Evolutionary conservation across 1,140 invertebrate species (phyloP).

Genomic region (Anastatus disparis): DNA sequence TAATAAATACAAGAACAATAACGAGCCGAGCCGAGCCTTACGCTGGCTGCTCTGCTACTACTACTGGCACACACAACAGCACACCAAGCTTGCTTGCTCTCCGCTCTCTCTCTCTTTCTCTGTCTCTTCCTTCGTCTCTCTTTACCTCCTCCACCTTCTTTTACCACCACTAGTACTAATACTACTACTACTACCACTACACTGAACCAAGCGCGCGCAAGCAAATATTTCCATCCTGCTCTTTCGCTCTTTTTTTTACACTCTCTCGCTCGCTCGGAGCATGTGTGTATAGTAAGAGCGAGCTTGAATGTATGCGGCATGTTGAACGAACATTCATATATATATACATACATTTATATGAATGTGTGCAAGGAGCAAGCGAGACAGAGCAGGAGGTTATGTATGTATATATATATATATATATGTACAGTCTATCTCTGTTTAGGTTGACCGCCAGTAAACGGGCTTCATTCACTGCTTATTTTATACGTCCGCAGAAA

Average conservation of each 20-base stretch:
- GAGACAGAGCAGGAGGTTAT: neutral
- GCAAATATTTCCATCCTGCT: slow-evolving; percentile 1
- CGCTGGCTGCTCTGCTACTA: slow-evolving; percentile 41
- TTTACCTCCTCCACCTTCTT: neutral
- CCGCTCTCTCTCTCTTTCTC: neutral
- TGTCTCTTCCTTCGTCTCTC: neutral
- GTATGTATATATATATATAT: too few relatives aligned
- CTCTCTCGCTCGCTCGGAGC: too few relatives aligned
- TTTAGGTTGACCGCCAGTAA: slow-evolving; percentile 38
- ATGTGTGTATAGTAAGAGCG: too few relatives aligned
- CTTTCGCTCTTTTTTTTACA: too few relatives aligned
- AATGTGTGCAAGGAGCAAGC: neutral
- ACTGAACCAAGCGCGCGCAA: neutral
- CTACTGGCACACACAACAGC: too few relatives aligned
- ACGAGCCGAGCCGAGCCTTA: slow-evolving; percentile 43
- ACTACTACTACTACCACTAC: neutral
- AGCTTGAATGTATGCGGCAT: too few relatives aligned
- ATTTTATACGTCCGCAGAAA: slow-evolving; percentile 41
- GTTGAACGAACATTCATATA: neutral
- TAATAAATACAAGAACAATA: too few relatives aligned
- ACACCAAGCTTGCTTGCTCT: neutral
- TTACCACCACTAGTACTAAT: neutral
- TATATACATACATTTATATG: neutral
- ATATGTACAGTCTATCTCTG: slow-evolving; percentile 9
- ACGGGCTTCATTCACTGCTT: slow-evolving; percentile 43